Percentiles rank a stretch among this genome's conserved stretches.
phyloP scores from a whole-genome alignment of 2,797 vertebrate species.

The Mycteria americana region DNA sequence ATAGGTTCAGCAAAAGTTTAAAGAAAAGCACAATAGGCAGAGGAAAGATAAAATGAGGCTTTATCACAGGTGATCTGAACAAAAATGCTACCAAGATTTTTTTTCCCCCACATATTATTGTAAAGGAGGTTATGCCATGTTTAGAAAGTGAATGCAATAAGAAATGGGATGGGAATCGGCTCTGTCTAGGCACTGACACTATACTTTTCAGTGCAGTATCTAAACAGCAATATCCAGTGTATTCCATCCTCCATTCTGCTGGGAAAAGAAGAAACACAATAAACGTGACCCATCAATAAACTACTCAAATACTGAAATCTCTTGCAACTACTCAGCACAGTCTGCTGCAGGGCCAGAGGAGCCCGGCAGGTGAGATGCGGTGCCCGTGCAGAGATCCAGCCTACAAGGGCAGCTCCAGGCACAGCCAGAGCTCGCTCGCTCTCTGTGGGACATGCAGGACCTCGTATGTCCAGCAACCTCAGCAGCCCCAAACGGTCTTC shows the following conservation, averaged over 20 bases:
- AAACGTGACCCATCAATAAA: background rate
- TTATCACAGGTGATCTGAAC: background rate
- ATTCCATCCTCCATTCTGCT: background rate
- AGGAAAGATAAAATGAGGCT: background rate
- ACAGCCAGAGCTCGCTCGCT: background rate
- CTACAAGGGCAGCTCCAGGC: background rate
- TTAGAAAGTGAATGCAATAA: background rate
- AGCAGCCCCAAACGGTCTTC: background rate
- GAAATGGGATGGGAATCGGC: background rate
- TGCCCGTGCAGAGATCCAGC: background rate
- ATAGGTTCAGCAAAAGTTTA: background rate
- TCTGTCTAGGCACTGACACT: background rate
- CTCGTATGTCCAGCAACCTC: background rate
- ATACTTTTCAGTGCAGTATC: background rate
- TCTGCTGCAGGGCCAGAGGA: background rate
- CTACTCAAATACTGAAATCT: background rate
- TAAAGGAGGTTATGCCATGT: background rate
- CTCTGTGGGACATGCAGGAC: background rate
- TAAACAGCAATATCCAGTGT: background rate
- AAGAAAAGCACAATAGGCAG: background rate
- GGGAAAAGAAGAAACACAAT: background rate
- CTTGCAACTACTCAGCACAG: background rate
- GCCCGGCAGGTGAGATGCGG: fast-evolving
- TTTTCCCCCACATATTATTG: background rate
- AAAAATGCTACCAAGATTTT: background rate